Evolutionary conservation across 2,888 invertebrate genomes (phyloP), one percentile per base, ranked within the genome.

Genomic region (Anthophora plumipes): DNA sequence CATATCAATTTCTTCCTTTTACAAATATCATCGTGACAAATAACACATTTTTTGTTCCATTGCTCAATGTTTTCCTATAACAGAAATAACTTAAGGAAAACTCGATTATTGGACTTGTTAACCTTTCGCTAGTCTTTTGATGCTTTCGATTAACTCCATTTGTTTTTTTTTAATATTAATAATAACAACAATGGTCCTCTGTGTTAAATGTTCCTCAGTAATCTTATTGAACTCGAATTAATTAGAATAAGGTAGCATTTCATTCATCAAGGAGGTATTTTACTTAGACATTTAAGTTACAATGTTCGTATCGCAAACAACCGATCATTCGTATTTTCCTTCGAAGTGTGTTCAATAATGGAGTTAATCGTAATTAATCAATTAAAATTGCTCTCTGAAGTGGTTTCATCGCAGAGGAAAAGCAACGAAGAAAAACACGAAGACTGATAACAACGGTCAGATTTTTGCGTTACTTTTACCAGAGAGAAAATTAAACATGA

Each of bases 371-470:
- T n/a, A n/a, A n/a, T n/a, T n/a, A n/a, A n/a, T n/a, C n/a, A 20
- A 52, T 31, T 9, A 48, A 59, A 54, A 37, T 59, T 64, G 72
- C 1, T 59, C 37, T 43, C 9, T 25, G 76, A 71, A 43, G 4
- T 11, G 41, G 25, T 25, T 25, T 31, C 41, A 11, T 11, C 39
- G 17, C 9, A 12, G 2, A 46, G 31, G n/a, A 41, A 48, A 37
- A 12, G 17, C n/a, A n/a, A n/a, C n/a, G n/a, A n/a, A 20, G 14
- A 25, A 66, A 52, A 66, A 52, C 52, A 59, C 54, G 52, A 22
- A 73, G 66, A 66, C 66, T 72, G 66, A 77, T 17, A 60, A 39
- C 52, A 60, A 52, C 59, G 52, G 46, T 66, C 43, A 54, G 25
- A 20, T 11, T 52, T 46, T 54, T 14, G 14, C n/a, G 20, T 55